These are phyloP conservation scores for Trypoxylon attenuatum DNA, from an alignment of 2,888 invertebrate species.

Conservation along the genomic window DNA sequence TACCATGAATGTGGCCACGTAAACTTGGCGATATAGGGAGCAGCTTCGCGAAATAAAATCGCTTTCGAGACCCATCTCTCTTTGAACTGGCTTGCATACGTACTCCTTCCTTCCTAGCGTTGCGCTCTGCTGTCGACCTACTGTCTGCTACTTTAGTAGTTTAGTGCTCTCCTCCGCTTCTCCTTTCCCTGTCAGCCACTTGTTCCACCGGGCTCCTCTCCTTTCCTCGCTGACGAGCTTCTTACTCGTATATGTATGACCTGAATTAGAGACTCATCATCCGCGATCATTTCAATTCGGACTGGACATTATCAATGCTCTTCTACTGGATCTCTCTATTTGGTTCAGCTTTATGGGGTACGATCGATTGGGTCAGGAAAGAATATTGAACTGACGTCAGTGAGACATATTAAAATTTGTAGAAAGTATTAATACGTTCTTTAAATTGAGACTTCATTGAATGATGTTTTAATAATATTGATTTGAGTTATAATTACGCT, in stretches of 20 bases:
- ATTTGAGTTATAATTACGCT: too few relatives aligned
- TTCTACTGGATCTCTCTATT: too few relatives aligned
- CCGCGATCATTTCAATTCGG: too few relatives aligned
- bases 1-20: slow-evolving; percentile 1
- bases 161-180: background rate
- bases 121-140: background rate
- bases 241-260: background rate
- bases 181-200: background rate
- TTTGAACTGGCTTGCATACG: background rate
- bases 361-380: too few relatives aligned
- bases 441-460: too few relatives aligned
- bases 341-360: too few relatives aligned
- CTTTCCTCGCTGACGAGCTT: background rate
- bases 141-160: background rate
- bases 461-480: too few relatives aligned
- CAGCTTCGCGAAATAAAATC: slow-evolving; percentile 21
- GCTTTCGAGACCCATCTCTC: background rate
- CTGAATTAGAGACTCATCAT: too few relatives aligned
- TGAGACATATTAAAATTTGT: too few relatives aligned
- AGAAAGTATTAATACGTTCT: too few relatives aligned
- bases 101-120: background rate
- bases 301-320: too few relatives aligned
- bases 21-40: slow-evolving; percentile 33
- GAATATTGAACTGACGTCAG: too few relatives aligned
- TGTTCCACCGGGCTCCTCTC: background rate